Evolutionary conservation across 2,888 invertebrate genomes (phyloP), one percentile per base, ranked within the genome.

Genomic region (Choreutis nemorana): DNA sequence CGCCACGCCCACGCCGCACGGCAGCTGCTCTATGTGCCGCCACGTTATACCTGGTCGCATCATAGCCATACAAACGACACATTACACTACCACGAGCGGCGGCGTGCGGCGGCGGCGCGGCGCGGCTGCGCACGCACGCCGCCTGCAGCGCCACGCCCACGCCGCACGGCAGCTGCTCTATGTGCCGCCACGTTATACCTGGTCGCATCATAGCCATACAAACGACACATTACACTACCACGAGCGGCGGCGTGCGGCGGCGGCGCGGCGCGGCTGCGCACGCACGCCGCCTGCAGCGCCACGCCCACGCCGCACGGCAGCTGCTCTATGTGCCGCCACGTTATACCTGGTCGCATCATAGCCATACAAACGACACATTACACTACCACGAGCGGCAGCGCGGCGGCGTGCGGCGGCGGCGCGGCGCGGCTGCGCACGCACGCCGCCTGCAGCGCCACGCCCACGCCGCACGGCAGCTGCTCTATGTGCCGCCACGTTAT

Each of bases 141-240:
- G n/a, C n/a, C n/a, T n/a, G n/a, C n/a, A n/a, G n/a, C n/a, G n/a
- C n/a, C n/a, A n/a, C n/a, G n/a, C n/a, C n/a, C n/a, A n/a, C n/a
- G n/a, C n/a, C n/a, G n/a, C n/a, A n/a, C 0, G 91, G 90, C 13
- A 91, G 68, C 31, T 80, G 83, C 45, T 87, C 85, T n/a, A 92
- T 61, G 41, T 87, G 84, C n/a, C 83, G 73, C 8, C 82, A 80
- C 0, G 82, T 85, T 41, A 90, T 79, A 10, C 84, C 86, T 86
- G 50, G 1, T n/a, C n/a, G n/a, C n/a, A n/a, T n/a, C n/a, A n/a
- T n/a, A n/a, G n/a, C n/a, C n/a, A n/a, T n/a, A n/a, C n/a, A n/a
- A n/a, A n/a, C n/a, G n/a, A n/a, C n/a, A n/a, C n/a, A n/a, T n/a
- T n/a, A n/a, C n/a, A n/a, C n/a, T n/a, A n/a, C n/a, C n/a, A n/a